Evolutionary conservation across 2,113 vertebrate species (phyloP).

Genomic region (rat (Rattus norvegicus)): DNA sequence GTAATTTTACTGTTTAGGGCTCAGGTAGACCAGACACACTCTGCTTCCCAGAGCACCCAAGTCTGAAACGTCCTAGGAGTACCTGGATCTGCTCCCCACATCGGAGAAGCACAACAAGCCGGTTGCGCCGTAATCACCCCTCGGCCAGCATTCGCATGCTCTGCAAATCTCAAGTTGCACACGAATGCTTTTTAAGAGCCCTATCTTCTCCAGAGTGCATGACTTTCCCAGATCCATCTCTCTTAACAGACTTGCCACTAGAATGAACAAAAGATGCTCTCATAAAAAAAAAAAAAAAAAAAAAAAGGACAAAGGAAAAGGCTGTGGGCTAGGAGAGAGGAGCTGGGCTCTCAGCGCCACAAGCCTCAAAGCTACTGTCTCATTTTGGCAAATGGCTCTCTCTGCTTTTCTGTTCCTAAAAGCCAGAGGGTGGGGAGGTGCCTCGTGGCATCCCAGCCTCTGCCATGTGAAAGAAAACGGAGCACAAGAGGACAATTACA

Average conservation of each 20-base stretch:
- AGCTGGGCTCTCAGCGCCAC: not conserved
- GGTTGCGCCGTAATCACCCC: not conserved
- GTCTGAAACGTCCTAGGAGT: not conserved
- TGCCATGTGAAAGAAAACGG: not conserved
- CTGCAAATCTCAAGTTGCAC: not conserved
- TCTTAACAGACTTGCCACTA: conserved; percentile 42
- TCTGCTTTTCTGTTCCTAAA: not conserved
- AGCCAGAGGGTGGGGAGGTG: not conserved
- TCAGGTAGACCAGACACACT: not conserved
- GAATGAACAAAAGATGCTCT: conserved; percentile 48
- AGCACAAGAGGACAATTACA: not conserved
- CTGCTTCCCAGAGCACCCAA: not conserved
- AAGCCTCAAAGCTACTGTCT: not conserved
- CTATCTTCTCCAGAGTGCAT: not conserved
- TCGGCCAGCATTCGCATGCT: not conserved
- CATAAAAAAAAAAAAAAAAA: not conserved
- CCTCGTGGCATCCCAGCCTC: rapidly evolving
- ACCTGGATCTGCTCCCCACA: not conserved
- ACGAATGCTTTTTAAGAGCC: conserved; percentile 34
- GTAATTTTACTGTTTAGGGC: not conserved
- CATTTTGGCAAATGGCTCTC: not conserved
- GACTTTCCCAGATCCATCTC: conserved; percentile 46
- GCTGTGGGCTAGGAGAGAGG: not conserved
- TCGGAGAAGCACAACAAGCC: not conserved
- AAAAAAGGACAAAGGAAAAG: conserved; percentile 38